Evolutionary conservation across 2,888 invertebrate genomes (phyloP).

Genomic region (Nudaria mundana): DNA sequence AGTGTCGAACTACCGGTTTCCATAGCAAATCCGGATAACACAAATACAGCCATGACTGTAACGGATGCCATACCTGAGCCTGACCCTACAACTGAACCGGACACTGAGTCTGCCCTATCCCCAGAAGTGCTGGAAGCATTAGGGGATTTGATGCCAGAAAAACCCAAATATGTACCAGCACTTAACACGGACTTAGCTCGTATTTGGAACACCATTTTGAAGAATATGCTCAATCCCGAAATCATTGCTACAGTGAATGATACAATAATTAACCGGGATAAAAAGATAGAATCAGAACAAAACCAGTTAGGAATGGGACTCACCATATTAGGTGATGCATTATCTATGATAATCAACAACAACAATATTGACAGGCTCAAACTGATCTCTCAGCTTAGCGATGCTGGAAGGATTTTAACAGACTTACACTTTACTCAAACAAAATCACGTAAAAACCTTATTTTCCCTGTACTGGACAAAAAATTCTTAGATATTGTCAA

Average conservation of each 20-base stretch:
- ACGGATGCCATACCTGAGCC: too few species aligned
- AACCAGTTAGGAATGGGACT: background rate
- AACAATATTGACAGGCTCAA: background rate
- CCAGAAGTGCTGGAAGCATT: too few species aligned
- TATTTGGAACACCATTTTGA: background rate
- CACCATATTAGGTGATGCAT: background rate
- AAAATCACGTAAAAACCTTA: background rate
- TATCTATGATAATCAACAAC: background rate
- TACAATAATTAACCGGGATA: background rate
- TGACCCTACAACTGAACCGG: conserved; percentile 19
- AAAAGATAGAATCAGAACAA: background rate
- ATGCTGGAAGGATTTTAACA: background rate
- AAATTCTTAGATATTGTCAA: background rate
- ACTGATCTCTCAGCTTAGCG: background rate
- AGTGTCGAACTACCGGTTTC: too few species aligned
- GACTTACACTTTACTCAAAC: background rate
- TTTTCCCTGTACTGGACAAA: background rate
- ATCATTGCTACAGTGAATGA: background rate
- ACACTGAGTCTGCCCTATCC: conserved; percentile 13
- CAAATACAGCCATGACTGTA: conserved; percentile 16
- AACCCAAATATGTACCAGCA: too few species aligned
- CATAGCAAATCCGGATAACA: too few species aligned
- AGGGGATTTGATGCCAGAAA: too few species aligned
- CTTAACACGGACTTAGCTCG: too few species aligned
- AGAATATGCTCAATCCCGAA: background rate